Percentiles rank a stretch among this genome's conserved stretches.
Evolutionary conservation across 2,797 vertebrate species (phyloP).

Genomic region (Arctocebus calabarensis): DNA sequence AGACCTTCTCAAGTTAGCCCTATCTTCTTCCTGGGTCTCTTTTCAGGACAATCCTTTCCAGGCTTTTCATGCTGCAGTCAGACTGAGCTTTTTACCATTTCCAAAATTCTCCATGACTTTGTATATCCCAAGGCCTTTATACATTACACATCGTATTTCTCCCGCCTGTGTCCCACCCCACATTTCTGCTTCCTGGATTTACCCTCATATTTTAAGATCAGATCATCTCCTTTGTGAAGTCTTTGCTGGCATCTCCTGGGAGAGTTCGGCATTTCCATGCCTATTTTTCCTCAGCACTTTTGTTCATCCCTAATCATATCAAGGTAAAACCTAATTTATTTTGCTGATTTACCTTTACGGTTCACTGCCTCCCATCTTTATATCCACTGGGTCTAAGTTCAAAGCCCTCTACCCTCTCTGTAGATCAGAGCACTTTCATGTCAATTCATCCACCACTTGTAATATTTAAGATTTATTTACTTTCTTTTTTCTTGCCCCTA

Average conservation of each 20-base stretch:
- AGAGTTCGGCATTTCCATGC: not conserved
- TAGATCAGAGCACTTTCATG: not conserved
- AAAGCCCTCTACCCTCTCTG: not conserved
- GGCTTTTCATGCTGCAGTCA: not conserved
- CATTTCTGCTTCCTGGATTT: not conserved
- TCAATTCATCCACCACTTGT: not conserved
- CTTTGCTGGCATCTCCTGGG: constrained; percentile 2
- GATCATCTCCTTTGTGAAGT: not conserved
- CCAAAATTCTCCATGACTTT: not conserved
- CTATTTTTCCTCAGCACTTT: not conserved
- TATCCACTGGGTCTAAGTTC: not conserved
- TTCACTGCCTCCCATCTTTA: not conserved
- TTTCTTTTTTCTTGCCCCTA: not conserved
- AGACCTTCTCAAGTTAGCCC: not conserved
- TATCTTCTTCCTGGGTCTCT: not conserved
- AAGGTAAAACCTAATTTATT: not conserved
- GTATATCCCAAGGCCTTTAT: not conserved
- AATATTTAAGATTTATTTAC: not conserved
- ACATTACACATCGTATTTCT: not conserved
- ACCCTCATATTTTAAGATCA: not conserved
- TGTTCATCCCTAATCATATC: not conserved
- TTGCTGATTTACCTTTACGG: not conserved
- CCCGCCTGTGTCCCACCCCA: not conserved
- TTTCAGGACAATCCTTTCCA: not conserved
- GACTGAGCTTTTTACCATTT: not conserved